phyloP scores from a whole-genome alignment of 2,797 vertebrate genomes.

The Clarias platycephalus region DNA sequence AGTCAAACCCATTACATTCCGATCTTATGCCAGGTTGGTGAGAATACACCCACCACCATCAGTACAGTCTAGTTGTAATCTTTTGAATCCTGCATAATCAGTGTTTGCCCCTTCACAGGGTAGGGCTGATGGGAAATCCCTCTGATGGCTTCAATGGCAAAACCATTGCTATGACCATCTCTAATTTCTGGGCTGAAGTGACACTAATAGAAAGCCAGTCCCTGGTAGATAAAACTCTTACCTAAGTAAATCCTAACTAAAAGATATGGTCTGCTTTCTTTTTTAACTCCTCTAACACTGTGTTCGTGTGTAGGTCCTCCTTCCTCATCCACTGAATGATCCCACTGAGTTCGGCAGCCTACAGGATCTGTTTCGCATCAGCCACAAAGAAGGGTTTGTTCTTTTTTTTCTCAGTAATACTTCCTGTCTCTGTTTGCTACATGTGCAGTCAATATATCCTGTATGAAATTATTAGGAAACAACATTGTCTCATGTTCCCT shows the following conservation, averaged over 20 bases:
- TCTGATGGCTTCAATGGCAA: slow-evolving; percentile 84
- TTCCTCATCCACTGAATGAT: slow-evolving; percentile 83
- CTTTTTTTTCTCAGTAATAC: slow-evolving; percentile 20
- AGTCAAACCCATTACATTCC: slow-evolving; percentile 70
- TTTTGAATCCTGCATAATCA: not conserved
- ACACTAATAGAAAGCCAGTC: slow-evolving; percentile 77
- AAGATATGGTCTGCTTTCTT: not conserved
- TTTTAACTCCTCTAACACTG: not conserved
- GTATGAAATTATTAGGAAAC: not conserved
- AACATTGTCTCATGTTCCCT: not conserved
- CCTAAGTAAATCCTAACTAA: not conserved
- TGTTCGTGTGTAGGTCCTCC: slow-evolving; percentile 66
- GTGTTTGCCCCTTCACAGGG: slow-evolving; percentile 60
- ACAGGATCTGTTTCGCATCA: slow-evolving; percentile 82
- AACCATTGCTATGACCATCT: slow-evolving; percentile 82
- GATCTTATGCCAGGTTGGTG: slow-evolving; percentile 77
- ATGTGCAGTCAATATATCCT: slow-evolving; percentile 7
- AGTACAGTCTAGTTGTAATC: not conserved
- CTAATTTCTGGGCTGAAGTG: slow-evolving; percentile 85
- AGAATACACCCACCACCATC: not conserved
- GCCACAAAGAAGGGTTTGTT: slow-evolving; percentile 81
- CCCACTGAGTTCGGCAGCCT: slow-evolving; percentile 84
- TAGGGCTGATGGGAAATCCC: slow-evolving; percentile 83
- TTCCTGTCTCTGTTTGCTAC: slow-evolving; percentile 13
- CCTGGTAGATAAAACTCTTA: slow-evolving; percentile 66